phyloP scores from a whole-genome alignment of 2,888 invertebrate genomes.

The Lithophane socia region DNA sequence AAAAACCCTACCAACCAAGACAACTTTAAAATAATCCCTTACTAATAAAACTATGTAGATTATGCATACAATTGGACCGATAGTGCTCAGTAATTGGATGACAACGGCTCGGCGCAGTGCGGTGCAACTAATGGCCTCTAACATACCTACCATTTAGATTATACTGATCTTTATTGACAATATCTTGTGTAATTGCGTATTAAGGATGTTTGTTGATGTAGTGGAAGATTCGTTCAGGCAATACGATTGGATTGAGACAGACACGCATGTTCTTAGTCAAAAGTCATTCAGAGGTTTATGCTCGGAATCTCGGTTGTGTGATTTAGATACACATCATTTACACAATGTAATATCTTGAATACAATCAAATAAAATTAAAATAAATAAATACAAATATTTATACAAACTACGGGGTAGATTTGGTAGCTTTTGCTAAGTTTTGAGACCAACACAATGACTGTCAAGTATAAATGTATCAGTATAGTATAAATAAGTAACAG shows the following conservation, averaged over 20 bases:
- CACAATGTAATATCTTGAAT: not conserved
- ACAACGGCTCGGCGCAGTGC: constrained; percentile 54
- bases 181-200: constrained; percentile 11
- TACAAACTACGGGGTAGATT: not conserved
- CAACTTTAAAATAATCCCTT: not conserved
- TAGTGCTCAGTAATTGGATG: constrained; percentile 60
- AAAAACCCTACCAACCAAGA: not conserved
- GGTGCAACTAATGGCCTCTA: constrained; percentile 50
- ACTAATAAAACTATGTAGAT: constrained; percentile 31
- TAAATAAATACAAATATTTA: not conserved
- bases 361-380: no score
- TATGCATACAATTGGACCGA: constrained; percentile 35
- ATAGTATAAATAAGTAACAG: no score
- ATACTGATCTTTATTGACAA: constrained; percentile 36
- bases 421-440: not conserved
- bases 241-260: not conserved
- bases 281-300: not conserved
- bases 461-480: not conserved
- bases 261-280: not conserved
- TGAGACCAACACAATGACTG: not conserved
- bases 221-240: not conserved
- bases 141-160: constrained; percentile 43
- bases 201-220: constrained; percentile 2
- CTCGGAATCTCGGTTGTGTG: not conserved
- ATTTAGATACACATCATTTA: not conserved